A percentile compares a stretch with the other conserved stretches of the same genome.
phyloP scores from a whole-genome alignment of 2,113 vertebrate species.

The Sarotherodon lohbergeri region DNA sequence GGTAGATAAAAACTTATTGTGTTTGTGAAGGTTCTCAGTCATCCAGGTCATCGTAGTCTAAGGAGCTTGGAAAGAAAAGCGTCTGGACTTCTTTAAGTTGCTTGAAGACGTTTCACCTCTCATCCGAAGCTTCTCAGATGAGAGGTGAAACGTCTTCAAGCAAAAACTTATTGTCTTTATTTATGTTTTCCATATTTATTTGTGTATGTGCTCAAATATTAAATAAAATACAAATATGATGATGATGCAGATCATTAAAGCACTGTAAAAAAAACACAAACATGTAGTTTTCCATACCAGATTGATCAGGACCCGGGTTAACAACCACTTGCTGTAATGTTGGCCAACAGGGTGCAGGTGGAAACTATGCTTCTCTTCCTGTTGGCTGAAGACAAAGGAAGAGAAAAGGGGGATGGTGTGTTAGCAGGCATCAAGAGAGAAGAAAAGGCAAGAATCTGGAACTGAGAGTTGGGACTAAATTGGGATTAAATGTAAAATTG shows the following conservation, averaged over 20 bases:
- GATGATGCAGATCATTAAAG: slow-evolving; percentile 58
- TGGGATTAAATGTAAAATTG: background rate
- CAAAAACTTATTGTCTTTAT: background rate
- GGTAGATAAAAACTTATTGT: background rate
- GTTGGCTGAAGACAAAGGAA: background rate
- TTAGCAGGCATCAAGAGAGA: background rate
- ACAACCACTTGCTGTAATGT: background rate
- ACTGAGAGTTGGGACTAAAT: background rate
- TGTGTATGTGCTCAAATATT: background rate
- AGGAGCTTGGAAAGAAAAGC: background rate
- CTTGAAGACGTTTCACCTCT: background rate
- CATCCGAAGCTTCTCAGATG: background rate
- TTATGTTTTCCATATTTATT: background rate
- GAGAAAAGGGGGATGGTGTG: accelerated
- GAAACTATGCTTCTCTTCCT: background rate
- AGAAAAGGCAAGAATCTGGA: background rate
- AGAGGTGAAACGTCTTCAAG: background rate
- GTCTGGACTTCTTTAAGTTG: background rate
- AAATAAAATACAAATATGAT: slow-evolving; percentile 43
- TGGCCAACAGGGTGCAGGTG: background rate
- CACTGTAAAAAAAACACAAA: background rate
- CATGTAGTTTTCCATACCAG: background rate
- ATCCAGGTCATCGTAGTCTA: background rate
- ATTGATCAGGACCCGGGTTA: background rate
- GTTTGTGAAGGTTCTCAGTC: background rate